Percentiles rank a stretch among this genome's conserved stretches.
Conservation (phyloP, 2,888 invertebrate genomes). For the Chelonus formosanus region DNA sequence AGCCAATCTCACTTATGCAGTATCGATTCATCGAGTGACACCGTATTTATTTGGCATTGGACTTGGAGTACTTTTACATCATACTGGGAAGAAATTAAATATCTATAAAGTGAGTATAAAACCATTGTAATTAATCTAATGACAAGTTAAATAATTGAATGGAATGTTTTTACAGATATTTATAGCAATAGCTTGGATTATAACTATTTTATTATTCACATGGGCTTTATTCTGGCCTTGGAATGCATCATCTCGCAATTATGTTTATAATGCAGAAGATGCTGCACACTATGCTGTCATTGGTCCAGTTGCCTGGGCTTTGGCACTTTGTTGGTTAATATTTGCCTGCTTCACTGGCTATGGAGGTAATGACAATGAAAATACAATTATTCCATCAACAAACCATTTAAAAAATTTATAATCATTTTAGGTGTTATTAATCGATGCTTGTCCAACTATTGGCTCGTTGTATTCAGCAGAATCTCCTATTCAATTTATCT, state of each 20-base stretch:
- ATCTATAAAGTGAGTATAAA: conserved; percentile 60
- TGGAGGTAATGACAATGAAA: conserved; percentile 62
- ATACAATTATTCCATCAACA: no score
- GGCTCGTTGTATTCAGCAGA: conserved; percentile 71
- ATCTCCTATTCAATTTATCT: conserved; percentile 75
- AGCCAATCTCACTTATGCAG: conserved; percentile 72
- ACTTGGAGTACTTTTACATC: conserved; percentile 70
- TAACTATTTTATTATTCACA: conserved; percentile 64
- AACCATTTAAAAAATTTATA: neutral
- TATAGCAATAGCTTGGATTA: conserved; percentile 68
- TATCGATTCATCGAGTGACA: conserved; percentile 73
- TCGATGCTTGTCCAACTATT: conserved; percentile 68
- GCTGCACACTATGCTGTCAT: conserved; percentile 74
- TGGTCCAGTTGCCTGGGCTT: conserved; percentile 72
- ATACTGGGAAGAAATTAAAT: conserved; percentile 61
- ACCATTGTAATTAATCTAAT: neutral
- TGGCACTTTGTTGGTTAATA: conserved; percentile 73
- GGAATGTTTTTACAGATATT: conserved; percentile 63
- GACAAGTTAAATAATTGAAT: conserved; percentile 24
- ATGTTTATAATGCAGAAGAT: conserved; percentile 70
- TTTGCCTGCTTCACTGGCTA: conserved; percentile 70
- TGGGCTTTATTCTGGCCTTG: conserved; percentile 73
- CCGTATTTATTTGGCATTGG: conserved; percentile 74
- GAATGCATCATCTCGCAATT: conserved; percentile 69
- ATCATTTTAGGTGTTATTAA: conserved; percentile 66